Evolutionary conservation across 2,797 vertebrate genomes (phyloP), one percentile per base, ranked within the genome.

Genomic region (Coregonus sp.): DNA sequence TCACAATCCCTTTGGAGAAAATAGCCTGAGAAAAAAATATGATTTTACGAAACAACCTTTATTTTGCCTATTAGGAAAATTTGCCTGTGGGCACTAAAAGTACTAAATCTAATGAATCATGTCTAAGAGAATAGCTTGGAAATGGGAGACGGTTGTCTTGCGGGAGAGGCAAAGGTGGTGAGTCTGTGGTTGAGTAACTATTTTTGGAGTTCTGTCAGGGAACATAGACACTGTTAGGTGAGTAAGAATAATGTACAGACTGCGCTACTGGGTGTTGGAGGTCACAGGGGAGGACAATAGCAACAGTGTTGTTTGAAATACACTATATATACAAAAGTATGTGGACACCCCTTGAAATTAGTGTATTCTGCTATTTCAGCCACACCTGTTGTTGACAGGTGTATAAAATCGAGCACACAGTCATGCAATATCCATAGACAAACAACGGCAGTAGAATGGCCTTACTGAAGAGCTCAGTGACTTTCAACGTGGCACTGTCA

Each of bases 81-180:
- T 84, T 82, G 86, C 85, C 85, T 29, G 37, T 7, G 54, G 89
- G 89, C 84, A 81, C 88, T 82, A 47, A 83, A 80, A 70, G 40
- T 73, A 40, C 83, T 83, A 81, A 83, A 87, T 86, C 75, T 74
- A 79, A 91, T 93, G 82, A 91, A 88, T 91, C 87, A 90, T 5
- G 18, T 52, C 63, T 77, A 73, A 67, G 20, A 50, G 15, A 63
- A 74, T 72, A 31, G 70, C 5, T 73, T 75, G 78, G 77, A 81
- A 87, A 87, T 78, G 79, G 73, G 82, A 73, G 81, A 69, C 73
- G 65, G 72, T 77, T 4, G 73, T 73, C 74, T 85, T 85, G 52
- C 86, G 80, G 88, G 79, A 71, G 56, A 77, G 74, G 72, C 73
- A 74, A 78, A 86, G 31, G 1, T 16, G 68, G 83, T 81, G 81